A percentile compares a stretch with the other conserved stretches of the same genome.
Conservation (phyloP, 1,140 invertebrate genomes). For the Physella acuta region DNA sequence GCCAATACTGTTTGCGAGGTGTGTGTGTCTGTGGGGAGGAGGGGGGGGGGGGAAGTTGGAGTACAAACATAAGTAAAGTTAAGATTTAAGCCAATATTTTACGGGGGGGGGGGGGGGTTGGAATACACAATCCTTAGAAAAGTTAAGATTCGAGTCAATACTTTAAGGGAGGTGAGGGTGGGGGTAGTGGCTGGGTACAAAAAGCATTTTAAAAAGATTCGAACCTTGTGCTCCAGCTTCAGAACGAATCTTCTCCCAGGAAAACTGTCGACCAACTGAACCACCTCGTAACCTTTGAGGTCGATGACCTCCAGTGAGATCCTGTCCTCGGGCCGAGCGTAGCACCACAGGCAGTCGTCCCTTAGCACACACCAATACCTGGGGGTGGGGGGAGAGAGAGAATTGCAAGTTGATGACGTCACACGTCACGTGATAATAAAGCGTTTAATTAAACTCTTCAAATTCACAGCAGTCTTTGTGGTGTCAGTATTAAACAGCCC, state of each 20-base stretch:
- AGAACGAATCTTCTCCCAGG: slow-evolving; percentile 43
- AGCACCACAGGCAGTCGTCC: slow-evolving; percentile 41
- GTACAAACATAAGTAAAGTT: not conserved
- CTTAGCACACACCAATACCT: slow-evolving; percentile 48
- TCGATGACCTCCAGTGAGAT: slow-evolving; percentile 41
- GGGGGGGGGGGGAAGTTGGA: not conserved
- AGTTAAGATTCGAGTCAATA: no score
- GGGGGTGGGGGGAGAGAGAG: no score
- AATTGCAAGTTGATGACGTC: no score
- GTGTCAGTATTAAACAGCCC: no score
- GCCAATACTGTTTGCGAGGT: no score
- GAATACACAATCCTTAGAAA: no score
- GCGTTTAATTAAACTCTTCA: no score
- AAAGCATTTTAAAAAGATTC: not conserved
- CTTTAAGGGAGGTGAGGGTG: no score
- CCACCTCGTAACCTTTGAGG: slow-evolving; percentile 36
- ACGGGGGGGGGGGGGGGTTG: not conserved
- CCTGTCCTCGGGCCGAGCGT: slow-evolving; percentile 39
- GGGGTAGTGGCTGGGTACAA: not conserved
- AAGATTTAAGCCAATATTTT: not conserved
- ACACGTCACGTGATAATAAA: no score
- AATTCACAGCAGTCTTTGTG: no score
- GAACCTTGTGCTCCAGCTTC: slow-evolving; percentile 40
- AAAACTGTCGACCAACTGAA: slow-evolving; percentile 38
- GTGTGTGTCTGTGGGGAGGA: no score